Conservation (phyloP, 2,888 invertebrate genomes). For the Trichopria drosophilae region DNA sequence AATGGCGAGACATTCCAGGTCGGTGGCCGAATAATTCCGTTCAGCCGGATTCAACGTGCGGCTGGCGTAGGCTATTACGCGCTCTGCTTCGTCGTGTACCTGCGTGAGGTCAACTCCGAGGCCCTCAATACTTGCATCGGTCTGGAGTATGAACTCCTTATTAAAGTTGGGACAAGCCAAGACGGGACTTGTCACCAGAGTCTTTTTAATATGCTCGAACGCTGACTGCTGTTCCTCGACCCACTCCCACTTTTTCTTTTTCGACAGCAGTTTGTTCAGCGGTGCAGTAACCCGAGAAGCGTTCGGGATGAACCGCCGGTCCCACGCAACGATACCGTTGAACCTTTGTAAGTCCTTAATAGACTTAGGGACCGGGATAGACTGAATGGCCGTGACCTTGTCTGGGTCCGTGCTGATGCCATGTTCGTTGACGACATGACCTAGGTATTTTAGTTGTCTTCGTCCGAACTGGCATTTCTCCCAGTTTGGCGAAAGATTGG, state of each 20-base stretch:
- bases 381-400: too few species aligned
- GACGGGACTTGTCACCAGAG: conserved; percentile 11
- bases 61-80: conserved; percentile 28
- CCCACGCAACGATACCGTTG: conserved; percentile 37
- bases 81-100: background rate
- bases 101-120: conserved; percentile 17
- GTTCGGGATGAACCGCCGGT: conserved; percentile 26
- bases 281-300: background rate
- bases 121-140: conserved; percentile 20
- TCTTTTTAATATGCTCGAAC: conserved; percentile 7
- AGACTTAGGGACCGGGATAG: too few species aligned
- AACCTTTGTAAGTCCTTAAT: conserved; percentile 37
- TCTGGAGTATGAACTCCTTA: conserved; percentile 15
- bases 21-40: too few species aligned
- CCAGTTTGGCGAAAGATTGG: too few species aligned
- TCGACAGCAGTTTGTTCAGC: too few species aligned
- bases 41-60: conserved; percentile 12
- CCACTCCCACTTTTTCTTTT: conserved; percentile 18
- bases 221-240: conserved; percentile 1
- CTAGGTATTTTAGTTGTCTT: conserved; percentile 27
- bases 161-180: conserved; percentile 17
- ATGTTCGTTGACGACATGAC: background rate
- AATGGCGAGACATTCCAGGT: too few species aligned
- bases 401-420: too few species aligned
- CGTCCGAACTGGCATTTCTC: conserved; percentile 39